Conservation (phyloP, 2,888 invertebrate species). For the Timema cristinae region DNA sequence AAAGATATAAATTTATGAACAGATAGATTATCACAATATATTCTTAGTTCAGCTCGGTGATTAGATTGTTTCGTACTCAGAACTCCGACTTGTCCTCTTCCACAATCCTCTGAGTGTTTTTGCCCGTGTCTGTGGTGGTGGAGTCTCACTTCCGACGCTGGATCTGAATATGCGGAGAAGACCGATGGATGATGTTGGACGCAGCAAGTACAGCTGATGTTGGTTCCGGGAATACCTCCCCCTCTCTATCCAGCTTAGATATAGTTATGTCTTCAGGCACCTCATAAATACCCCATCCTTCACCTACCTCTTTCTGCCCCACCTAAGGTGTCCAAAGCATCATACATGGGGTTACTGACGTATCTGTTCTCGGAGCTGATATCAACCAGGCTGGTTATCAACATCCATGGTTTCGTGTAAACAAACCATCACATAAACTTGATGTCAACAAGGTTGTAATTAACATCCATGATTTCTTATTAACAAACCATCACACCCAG, state of each 20-base stretch:
- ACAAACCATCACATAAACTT: too few species aligned
- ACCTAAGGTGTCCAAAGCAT: slow-evolving; percentile 55
- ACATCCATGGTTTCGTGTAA: slow-evolving; percentile 60
- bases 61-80: slow-evolving; percentile 31
- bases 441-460: too few species aligned
- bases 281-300: slow-evolving; percentile 64
- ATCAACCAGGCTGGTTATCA: slow-evolving; percentile 75
- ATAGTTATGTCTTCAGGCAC: slow-evolving; percentile 70
- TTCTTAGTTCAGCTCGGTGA: slow-evolving; percentile 2
- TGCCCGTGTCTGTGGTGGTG: slow-evolving; percentile 76
- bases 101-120: slow-evolving; percentile 86
- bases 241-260: slow-evolving; percentile 50
- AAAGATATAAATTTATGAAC: not conserved
- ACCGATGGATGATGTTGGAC: slow-evolving; percentile 73
- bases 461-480: too few species aligned
- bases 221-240: slow-evolving; percentile 45
- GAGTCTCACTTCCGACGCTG: slow-evolving; percentile 80
- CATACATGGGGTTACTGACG: slow-evolving; percentile 98
- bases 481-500: too few species aligned
- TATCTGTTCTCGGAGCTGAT: slow-evolving; percentile 77
- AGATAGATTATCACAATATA: slow-evolving; percentile 6
- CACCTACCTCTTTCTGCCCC: slow-evolving; percentile 17
- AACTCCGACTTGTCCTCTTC: slow-evolving; percentile 74
- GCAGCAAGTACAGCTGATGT: slow-evolving; percentile 76
- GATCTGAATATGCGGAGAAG: slow-evolving; percentile 67